Evolutionary conservation across 2,113 vertebrate species (phyloP), one percentile per base, ranked within the genome.

Genomic region (Peromyscus leucopus): DNA sequence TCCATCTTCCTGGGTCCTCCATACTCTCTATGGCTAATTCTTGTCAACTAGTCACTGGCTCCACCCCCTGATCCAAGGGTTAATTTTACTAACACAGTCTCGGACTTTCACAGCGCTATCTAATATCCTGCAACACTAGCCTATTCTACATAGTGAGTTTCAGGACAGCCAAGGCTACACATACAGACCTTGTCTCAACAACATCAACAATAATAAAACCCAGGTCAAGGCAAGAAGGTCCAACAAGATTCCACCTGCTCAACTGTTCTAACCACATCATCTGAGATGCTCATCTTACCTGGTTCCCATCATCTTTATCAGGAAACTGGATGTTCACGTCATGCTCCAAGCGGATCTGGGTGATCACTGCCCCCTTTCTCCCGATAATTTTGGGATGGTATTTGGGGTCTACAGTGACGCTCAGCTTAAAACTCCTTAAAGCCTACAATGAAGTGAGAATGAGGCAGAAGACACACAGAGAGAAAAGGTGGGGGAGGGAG

Each of bases 341-440:
- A 2, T 99, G 99, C 69, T 99, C 99, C 33, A 99, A 98, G 96
- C 99, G 99, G 98, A 99, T 99, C 95, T 99, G 99, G 31, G 99
- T 99, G 96, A 99, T 99, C 95, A 99, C 99, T 31, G 99, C 99
- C 74, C 99, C 99, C 97, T 99, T 99, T n/a, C 99, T 99, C 21
- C 99, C 99, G 7, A 99, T 99, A 97, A 99, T 99, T 97, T 99
- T 99, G 90, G 99, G 99, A 97, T 99, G 99, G 98, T 99, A 99
- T 98, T 99, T 99, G 94, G 99, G 99, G 97, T 99, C 99, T 97
- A 99, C 99, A 97, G 99, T 99, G 98, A 99, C 99, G 61, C 99
- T 99, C 98, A 99, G 98, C 97, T 99, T 99, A 97, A 99, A 99
- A 98, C 99, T 99, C 98, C 99, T 98, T 98, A 99, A 98, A 96